Evolutionary conservation across 2,888 invertebrate genomes (phyloP), one percentile per base, ranked within the genome.

Genomic region (Brenthis daphne): DNA sequence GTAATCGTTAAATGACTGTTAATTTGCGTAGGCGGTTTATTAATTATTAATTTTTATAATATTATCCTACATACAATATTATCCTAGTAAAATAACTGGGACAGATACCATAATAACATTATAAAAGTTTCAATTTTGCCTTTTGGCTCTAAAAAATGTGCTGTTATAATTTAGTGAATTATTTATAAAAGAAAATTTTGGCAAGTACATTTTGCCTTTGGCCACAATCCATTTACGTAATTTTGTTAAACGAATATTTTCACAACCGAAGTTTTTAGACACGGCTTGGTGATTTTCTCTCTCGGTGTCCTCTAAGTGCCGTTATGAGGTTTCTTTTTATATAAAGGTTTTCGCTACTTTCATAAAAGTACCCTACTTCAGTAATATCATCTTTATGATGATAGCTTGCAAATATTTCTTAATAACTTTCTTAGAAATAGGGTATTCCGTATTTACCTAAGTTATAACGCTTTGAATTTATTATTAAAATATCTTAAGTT

Each of bases 201-300:
- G 24, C 5, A 24, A 48, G 14, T 43, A 37, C 3, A 37, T 43
- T 16, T 14, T 14, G 4, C 24, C 48, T 14, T 24, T n/a, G 8
- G n/a, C 4, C 8, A 48, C 48, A 48, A 58, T 58, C 58, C 58
- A 48, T 58, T 58, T 58, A 58, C 58, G 48, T 48, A 47, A 58
- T 47, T 47, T 48, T 47, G n/a, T 29, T 57, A 24, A 48, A 58
- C 24, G 58, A 58, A 8, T 29, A 14, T 58, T 58, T 58, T 24
- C 48, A 58, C 48, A 48, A 58, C 14, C 11, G 47, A 14, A 57
- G 33, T 51, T 65, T 43, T 57, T 6, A 43, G 56, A 24, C 13
- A 57, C 43, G 43, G n/a, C 20, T 16, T 37, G n/a, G 24, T 4
- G 54, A 51, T 48, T 33, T 47, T 58, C 37, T 29, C 50, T 33